phyloP scores from a whole-genome alignment of 2,888 invertebrate species.

The Ecdyonurus torrentis region DNA sequence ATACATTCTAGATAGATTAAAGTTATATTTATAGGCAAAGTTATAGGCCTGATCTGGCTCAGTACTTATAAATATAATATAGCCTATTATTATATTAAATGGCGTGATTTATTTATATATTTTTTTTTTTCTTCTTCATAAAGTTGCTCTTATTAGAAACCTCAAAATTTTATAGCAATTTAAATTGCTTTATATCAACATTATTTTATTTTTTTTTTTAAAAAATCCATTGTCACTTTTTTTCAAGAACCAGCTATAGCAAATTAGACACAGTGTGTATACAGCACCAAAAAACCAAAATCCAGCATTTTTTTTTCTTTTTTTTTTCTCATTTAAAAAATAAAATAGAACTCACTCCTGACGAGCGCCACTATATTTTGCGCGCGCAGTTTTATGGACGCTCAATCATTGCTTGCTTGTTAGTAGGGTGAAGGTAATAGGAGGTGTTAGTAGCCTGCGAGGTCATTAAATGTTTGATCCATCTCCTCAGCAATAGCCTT shows the following conservation, averaged over 20 bases:
- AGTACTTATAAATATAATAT: background rate
- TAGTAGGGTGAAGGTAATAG: background rate
- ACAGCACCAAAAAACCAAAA: background rate
- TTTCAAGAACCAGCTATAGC: background rate
- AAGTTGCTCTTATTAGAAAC: background rate
- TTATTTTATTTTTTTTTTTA: background rate
- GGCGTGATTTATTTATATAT: background rate
- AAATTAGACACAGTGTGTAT: background rate
- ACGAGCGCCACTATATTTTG: background rate
- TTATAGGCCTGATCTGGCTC: background rate
- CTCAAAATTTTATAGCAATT: background rate
- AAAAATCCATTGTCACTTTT: background rate
- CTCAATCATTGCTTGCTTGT: background rate
- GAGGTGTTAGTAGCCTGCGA: constrained; percentile 62
- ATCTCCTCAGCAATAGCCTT: constrained; percentile 96
- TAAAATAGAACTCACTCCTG: background rate
- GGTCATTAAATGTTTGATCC: constrained; percentile 91
- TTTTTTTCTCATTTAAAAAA: too few relatives aligned
- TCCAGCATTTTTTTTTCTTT: background rate
- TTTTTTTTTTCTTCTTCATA: background rate
- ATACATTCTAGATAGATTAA: too few relatives aligned
- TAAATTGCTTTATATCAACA: background rate
- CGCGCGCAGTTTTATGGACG: background rate
- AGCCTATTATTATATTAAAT: background rate
- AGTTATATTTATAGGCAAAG: background rate